Percentiles rank a stretch among this genome's conserved stretches.
Conservation (phyloP, 1,140 invertebrate genomes). For the Steinernema khuongi region DNA sequence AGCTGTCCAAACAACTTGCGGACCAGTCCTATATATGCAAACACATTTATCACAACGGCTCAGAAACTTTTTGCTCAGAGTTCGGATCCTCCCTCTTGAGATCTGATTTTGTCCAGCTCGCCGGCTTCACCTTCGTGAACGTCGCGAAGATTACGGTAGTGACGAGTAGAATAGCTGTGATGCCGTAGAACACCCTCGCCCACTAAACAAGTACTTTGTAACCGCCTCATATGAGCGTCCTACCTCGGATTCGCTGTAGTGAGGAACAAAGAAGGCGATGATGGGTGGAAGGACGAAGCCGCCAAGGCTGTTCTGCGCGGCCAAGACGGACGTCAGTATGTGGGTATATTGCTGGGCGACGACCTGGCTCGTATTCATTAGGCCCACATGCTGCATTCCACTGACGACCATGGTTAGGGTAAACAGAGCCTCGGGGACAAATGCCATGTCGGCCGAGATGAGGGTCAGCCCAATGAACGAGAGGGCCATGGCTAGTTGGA, state of each 20-base stretch:
- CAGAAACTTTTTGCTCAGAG: too few species aligned
- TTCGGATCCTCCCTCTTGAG: too few species aligned
- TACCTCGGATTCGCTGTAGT: not conserved
- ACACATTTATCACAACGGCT: too few species aligned
- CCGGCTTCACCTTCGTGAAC: not conserved
- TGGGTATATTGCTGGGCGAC: not conserved
- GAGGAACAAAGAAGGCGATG: not conserved
- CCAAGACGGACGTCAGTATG: not conserved
- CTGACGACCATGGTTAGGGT: not conserved
- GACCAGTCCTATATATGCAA: too few species aligned
- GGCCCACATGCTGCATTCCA: not conserved
- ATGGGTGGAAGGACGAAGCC: not conserved
- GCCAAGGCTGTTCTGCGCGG: not conserved
- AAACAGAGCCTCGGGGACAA: not conserved
- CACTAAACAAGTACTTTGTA: not conserved
- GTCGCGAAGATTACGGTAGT: not conserved
- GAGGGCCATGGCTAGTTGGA: not conserved
- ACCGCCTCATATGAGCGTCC: not conserved
- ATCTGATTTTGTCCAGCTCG: not conserved
- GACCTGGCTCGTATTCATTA: not conserved
- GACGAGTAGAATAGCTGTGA: not conserved
- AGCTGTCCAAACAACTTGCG: too few species aligned
- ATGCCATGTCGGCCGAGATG: not conserved
- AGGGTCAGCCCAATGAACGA: not conserved
- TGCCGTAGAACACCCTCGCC: conserved; percentile 3